Evolutionary conservation across 2,797 vertebrate species (phyloP).

Genomic region (Brachyrhaphis roseni): DNA sequence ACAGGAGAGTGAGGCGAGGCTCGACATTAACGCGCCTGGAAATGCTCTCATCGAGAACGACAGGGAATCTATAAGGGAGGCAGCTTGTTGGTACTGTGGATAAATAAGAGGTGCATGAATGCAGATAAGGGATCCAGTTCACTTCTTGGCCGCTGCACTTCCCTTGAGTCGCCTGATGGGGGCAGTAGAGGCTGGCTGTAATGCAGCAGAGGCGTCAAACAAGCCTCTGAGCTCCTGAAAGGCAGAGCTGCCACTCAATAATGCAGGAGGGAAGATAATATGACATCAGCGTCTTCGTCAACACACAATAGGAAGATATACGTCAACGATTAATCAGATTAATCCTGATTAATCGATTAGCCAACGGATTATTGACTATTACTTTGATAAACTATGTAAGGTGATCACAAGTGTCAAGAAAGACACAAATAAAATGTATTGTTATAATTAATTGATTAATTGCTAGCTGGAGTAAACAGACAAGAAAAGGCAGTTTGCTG

Average conservation of each 20-base stretch:
- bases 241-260: conserved; percentile 66
- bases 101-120: conserved; percentile 27
- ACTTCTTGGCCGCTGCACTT: conserved; percentile 62
- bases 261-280: conserved; percentile 63
- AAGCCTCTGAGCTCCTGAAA: conserved; percentile 60
- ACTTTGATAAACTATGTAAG: no score
- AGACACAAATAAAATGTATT: no score
- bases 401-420: no score
- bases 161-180: conserved; percentile 65
- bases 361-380: no score
- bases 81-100: conserved; percentile 26
- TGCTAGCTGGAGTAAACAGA: no score
- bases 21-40: conserved; percentile 65
- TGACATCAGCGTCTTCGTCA: conserved; percentile 76
- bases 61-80: conserved; percentile 38
- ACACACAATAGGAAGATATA: conserved; percentile 64
- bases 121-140: conserved; percentile 37
- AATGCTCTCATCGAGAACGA: conserved; percentile 52
- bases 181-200: conserved; percentile 75
- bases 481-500: no score
- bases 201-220: conserved; percentile 51
- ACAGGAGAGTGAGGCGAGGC: conserved; percentile 68
- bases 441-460: no score
- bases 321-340: background rate
- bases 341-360: no score